Evolutionary conservation across 2,888 invertebrate genomes (phyloP).

Genomic region (Eilema sororculum): DNA sequence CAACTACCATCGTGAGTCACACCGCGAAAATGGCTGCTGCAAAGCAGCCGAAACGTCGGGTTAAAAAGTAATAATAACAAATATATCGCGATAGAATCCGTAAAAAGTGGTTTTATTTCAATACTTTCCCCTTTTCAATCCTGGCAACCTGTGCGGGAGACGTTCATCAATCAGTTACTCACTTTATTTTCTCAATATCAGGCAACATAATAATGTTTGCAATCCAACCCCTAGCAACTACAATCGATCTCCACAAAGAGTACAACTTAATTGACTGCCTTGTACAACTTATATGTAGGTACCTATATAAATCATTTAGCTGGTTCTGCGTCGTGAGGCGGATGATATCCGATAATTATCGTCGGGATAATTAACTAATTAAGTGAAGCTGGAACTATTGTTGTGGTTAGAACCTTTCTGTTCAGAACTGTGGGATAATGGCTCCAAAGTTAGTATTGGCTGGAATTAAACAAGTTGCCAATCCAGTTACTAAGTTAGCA

Average conservation of each 20-base stretch:
- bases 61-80: too few species aligned
- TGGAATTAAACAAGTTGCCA: neutral
- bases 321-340: constrained; percentile 21
- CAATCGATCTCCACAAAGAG: neutral
- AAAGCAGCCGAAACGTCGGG: too few species aligned
- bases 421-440: neutral
- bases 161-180: neutral
- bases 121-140: too few species aligned
- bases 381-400: constrained; percentile 1
- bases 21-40: too few species aligned
- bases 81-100: too few species aligned
- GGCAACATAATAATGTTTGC: neutral
- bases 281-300: constrained; percentile 23
- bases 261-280: constrained; percentile 32
- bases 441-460: neutral
- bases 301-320: constrained; percentile 25
- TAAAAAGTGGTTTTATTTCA: too few species aligned
- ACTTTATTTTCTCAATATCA: neutral
- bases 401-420: neutral
- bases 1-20: too few species aligned
- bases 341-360: constrained; percentile 34
- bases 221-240: neutral
- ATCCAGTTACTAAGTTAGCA: neutral
- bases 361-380: constrained; percentile 21
- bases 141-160: too few species aligned